Evolutionary conservation across 2,113 vertebrate genomes (phyloP).

Genomic region (Lutjanus erythropterus): DNA sequence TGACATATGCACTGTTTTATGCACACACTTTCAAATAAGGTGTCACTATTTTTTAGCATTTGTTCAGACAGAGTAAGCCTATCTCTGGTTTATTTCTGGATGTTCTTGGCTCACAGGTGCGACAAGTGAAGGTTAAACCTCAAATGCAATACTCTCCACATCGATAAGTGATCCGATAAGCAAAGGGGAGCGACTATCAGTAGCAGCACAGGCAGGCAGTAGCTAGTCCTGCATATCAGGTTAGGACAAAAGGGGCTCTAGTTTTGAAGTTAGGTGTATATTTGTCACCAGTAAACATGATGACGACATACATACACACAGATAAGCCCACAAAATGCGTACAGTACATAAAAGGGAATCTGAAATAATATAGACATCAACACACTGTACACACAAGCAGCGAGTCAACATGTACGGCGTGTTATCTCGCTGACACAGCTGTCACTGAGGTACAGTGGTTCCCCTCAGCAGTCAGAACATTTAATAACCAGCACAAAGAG

Average conservation of each 20-base stretch:
- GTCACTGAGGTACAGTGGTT: constrained; percentile 33
- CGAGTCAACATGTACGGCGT: constrained; percentile 38
- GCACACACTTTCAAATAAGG: no score
- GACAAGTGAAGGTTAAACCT: constrained; percentile 57
- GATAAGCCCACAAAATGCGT: constrained; percentile 11
- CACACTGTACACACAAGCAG: constrained; percentile 28
- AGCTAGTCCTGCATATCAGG: constrained; percentile 9
- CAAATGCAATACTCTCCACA: constrained; percentile 19
- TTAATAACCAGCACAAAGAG: constrained; percentile 30
- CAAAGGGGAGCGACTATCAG: constrained; percentile 35
- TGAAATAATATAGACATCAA: constrained; percentile 43
- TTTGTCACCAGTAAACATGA: constrained; percentile 14
- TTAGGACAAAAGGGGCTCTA: constrained; percentile 6
- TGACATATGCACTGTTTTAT: no score
- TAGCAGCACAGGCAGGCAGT: constrained; percentile 25
- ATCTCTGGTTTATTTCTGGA: constrained; percentile 27
- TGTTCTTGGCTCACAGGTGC: background rate
- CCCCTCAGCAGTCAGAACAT: constrained; percentile 17
- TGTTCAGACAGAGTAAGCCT: background rate
- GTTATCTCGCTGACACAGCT: constrained; percentile 71
- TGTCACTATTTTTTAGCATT: background rate
- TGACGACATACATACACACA: background rate
- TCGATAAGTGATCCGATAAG: constrained; percentile 36
- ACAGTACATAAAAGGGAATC: constrained; percentile 14
- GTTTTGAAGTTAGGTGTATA: background rate